Conservation (phyloP, 2,113 vertebrate species). For the Mesocricetus auratus region DNA sequence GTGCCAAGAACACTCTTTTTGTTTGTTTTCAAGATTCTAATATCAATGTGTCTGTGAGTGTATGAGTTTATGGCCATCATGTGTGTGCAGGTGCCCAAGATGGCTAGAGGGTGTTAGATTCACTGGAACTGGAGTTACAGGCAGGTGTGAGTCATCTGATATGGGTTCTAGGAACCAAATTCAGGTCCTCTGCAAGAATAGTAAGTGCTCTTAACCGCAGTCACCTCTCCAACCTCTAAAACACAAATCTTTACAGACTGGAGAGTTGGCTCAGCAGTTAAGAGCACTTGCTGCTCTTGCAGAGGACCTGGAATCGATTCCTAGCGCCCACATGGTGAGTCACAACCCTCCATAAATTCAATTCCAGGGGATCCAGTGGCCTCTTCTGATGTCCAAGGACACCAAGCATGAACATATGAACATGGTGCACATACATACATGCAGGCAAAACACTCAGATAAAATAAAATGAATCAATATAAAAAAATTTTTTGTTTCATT, state of each 20-base stretch:
- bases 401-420: too few species aligned
- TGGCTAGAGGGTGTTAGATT: not conserved
- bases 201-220: not conserved
- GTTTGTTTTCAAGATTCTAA: not conserved
- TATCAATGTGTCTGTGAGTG: too few species aligned
- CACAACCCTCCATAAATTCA: not conserved
- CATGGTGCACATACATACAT: not conserved
- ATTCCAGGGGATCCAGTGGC: not conserved
- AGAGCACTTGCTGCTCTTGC: not conserved
- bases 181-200: not conserved
- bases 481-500: not conserved
- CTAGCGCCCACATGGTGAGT: not conserved
- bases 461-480: not conserved
- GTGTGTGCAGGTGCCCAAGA: not conserved
- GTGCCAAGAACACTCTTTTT: not conserved
- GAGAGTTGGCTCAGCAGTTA: not conserved
- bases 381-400: not conserved
- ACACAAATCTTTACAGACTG: conserved; percentile 26
- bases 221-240: not conserved
- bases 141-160: not conserved
- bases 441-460: not conserved
- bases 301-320: not conserved
- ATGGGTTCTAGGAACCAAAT: not conserved
- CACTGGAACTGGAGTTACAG: not conserved
- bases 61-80: not conserved